A percentile compares a stretch with the other conserved stretches of the same genome.
Conservation (phyloP, 2,113 vertebrate species). For the Balaeniceps rex region DNA sequence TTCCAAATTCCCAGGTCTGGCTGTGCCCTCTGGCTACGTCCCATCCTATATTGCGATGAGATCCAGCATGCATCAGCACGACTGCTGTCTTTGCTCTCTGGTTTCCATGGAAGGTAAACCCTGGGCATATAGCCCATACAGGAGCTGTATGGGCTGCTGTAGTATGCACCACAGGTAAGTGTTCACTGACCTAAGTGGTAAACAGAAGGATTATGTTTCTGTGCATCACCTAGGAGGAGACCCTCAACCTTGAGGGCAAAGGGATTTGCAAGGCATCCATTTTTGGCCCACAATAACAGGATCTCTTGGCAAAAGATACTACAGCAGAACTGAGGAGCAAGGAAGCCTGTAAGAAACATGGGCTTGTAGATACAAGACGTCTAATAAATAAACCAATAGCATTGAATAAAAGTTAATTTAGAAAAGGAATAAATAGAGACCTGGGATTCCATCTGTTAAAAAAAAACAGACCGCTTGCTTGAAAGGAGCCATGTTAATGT, state of each 20-base stretch:
- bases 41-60: not conserved
- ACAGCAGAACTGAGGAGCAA: not conserved
- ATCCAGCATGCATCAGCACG: not conserved
- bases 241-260: not conserved
- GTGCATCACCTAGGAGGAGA: not conserved
- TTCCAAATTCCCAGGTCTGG: slow-evolving; percentile 38
- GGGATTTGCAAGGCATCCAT: not conserved
- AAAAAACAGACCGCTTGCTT: not conserved
- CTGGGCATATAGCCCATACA: not conserved
- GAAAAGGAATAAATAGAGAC: not conserved
- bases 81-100: not conserved
- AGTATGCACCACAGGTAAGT: not conserved
- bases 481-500: not conserved
- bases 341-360: not conserved
- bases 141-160: not conserved
- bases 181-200: not conserved
- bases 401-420: not conserved
- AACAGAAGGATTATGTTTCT: not conserved
- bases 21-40: not conserved
- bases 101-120: not conserved
- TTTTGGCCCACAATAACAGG: not conserved
- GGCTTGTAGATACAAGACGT: not conserved
- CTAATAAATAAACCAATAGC: not conserved
- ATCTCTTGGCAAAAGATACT: not conserved
- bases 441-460: not conserved